Evolutionary conservation across 2,113 vertebrate genomes (phyloP).

Genomic region (Gracilinanus agilis): DNA sequence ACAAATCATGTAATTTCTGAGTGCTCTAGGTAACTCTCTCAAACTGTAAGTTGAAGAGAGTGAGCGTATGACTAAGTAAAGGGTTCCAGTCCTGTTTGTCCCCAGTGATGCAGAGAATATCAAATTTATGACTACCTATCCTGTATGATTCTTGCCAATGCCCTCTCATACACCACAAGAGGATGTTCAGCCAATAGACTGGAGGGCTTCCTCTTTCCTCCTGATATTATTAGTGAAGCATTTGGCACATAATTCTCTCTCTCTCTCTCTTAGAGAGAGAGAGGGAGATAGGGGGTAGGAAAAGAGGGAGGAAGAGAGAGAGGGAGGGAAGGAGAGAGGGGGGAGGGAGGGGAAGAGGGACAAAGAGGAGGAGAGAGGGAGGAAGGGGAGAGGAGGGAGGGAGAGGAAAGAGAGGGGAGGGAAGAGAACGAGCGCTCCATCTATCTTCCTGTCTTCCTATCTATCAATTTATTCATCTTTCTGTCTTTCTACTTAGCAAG

Average conservation of each 20-base stretch:
- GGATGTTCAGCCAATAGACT: background rate
- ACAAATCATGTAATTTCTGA: background rate
- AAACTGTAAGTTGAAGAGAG: background rate
- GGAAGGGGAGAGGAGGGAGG: too few species aligned
- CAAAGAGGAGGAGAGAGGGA: too few species aligned
- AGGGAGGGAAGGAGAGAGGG: too few species aligned
- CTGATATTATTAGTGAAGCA: background rate
- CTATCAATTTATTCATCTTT: too few species aligned
- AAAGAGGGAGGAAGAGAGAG: too few species aligned
- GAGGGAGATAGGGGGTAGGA: background rate
- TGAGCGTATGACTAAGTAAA: background rate
- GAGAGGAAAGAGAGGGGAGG: too few species aligned
- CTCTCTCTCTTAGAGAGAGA: background rate
- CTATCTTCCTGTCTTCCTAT: background rate
- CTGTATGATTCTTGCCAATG: background rate
- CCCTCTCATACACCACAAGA: background rate
- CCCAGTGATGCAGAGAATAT: background rate
- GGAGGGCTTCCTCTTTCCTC: background rate
- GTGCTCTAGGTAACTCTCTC: background rate
- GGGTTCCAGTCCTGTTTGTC: background rate
- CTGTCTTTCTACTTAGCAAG: too few species aligned
- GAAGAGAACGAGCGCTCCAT: background rate
- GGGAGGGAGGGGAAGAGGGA: too few species aligned
- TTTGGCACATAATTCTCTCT: background rate
- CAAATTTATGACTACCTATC: background rate